Percentiles rank a stretch among this genome's conserved stretches.
phyloP scores from a whole-genome alignment of 2,113 vertebrate species.

The cattle (Bos taurus) region ARS-UCD2.0 NC_037338.1:105054001-105054500 shows the following conservation, averaged over 20 bases:
- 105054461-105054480: background rate
- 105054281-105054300: background rate
- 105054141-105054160: background rate
- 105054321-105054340: background rate
- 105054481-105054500: fast-evolving
- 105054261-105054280: background rate
- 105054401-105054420: background rate
- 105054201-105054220: background rate
- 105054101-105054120: background rate
- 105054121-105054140: background rate
- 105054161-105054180: background rate
- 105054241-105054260: background rate
- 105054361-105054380: fast-evolving
- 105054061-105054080: background rate
- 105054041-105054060: fast-evolving
- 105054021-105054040: background rate
- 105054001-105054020: fast-evolving
- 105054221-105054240: background rate
- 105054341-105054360: background rate
- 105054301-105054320: background rate
- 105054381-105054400: fast-evolving
- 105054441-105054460: fast-evolving
- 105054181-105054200: background rate
- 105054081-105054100: background rate
- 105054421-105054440: fast-evolving